Percentiles rank a stretch among this genome's conserved stretches.
Evolutionary conservation across 1,140 invertebrate species (phyloP).

Genomic region (Drosophila novamexicana): DNA sequence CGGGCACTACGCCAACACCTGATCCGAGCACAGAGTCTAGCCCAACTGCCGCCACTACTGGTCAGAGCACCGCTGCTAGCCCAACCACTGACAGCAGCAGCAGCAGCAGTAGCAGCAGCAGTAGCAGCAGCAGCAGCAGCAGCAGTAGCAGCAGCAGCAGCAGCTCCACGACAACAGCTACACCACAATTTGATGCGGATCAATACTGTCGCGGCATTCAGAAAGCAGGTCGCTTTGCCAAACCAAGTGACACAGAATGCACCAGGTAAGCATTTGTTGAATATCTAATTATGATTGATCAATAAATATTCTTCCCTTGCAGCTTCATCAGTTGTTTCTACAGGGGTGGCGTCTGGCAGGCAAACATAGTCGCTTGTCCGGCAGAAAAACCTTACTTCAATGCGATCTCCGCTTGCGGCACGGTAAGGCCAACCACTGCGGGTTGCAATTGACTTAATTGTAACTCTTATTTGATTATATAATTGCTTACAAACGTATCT

Average conservation of each 20-base stretch:
- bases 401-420: conserved; percentile 27
- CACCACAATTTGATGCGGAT: conserved; percentile 4
- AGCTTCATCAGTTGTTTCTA: conserved; percentile 62
- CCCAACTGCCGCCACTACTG: background rate
- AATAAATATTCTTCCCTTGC: background rate
- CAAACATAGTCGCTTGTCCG: conserved; percentile 24
- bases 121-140: background rate
- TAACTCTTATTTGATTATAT: background rate
- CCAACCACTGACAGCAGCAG: background rate
- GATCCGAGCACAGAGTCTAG: background rate
- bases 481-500: conserved; percentile 4
- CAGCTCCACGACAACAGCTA: conserved; percentile 8
- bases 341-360: conserved; percentile 18
- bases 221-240: conserved; percentile 51
- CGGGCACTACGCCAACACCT: background rate
- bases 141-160: background rate
- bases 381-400: conserved; percentile 46
- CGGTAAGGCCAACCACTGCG: conserved; percentile 23
- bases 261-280: conserved; percentile 38
- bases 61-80: background rate
- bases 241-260: conserved; percentile 65
- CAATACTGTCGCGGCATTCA: conserved; percentile 21
- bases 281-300: background rate
- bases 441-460: conserved; percentile 27
- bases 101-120: background rate